These are phyloP conservation scores for Antheraea assamensis DNA, from an alignment of 2,888 invertebrate genomes.

Conservation along the genomic window DNA sequence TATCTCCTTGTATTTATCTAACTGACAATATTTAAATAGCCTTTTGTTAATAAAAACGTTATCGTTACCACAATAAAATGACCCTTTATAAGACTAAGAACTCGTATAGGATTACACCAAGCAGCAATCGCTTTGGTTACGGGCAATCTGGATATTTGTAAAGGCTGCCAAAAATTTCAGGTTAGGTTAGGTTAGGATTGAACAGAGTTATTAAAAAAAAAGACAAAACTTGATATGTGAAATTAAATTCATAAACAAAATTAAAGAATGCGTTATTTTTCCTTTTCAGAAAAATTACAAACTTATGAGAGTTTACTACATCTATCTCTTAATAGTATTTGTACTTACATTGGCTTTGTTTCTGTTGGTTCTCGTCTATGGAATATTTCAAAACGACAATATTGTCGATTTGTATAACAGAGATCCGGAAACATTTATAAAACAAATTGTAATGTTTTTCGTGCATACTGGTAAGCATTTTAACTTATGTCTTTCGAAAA, in stretches of 20 bases:
- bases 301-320: conserved; percentile 1
- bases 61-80: too few species aligned
- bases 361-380: not conserved
- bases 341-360: not conserved
- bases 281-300: not conserved
- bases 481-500: not conserved
- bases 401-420: not conserved
- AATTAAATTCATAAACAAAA: not conserved
- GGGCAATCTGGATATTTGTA: too few species aligned
- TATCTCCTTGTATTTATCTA: too few species aligned
- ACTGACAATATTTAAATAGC: too few species aligned
- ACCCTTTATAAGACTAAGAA: too few species aligned
- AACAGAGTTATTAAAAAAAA: too few species aligned
- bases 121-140: too few species aligned
- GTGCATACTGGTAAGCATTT: not conserved
- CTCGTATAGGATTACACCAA: too few species aligned
- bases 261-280: not conserved
- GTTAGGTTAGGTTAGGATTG: too few species aligned
- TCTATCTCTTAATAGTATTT: not conserved
- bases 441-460: not conserved
- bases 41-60: too few species aligned
- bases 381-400: not conserved
- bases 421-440: not conserved
- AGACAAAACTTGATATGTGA: not conserved
- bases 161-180: too few species aligned